Base-by-base conservation (phyloP, 2,797 vertebrate species). In the Zalophus californianus region DNA sequence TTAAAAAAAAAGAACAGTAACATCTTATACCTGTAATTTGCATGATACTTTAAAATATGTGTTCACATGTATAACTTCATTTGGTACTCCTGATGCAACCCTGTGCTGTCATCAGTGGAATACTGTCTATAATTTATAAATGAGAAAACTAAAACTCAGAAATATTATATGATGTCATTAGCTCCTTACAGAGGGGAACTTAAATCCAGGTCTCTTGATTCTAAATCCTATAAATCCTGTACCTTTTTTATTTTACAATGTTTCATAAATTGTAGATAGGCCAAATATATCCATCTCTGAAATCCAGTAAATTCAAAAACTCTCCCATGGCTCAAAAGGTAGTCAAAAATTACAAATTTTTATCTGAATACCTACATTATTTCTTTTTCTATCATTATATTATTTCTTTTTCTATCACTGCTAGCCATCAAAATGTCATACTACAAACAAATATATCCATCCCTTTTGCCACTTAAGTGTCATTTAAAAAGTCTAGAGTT, bases 381-480 rank as follows among this genome's bases (percentile, higher is more conserved):
- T 88, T 79, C 38, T 41, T 94, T 79, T 86, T 52, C 5, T 16
- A 73, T 66, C 70, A 88, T 35, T 91, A 35, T 7, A 23, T 50
- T 75, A 78, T 79, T 88, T 82, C 41, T 41, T 94, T 79, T 86
- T 52, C 7, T 25, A 73, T 84, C 62, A 88, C 25, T 58, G 44
- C 52, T 85, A 91, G 78, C 78, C 35, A 94, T 44, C 27, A 88
- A 78, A n/a, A 87, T 77, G 29, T 88, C 16, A 88, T 54, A 88
- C 29, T 48, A 79, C 25, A 91, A 91, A 91, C 88, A 32, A 84
- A n/a, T 2, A 58, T 90, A 58, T 80, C 56, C 41, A 92, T 18
- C 56, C 38, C 48, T 78, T 72, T 64, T 48, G n/a, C 3, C 16
- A 70, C 18, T 75, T 91, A 82, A 93, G 2, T 77, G 62, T 88